Evolutionary conservation across 2,797 vertebrate species (phyloP), one percentile per base, ranked within the genome.

Genomic region (Megalops cyprinoides): DNA sequence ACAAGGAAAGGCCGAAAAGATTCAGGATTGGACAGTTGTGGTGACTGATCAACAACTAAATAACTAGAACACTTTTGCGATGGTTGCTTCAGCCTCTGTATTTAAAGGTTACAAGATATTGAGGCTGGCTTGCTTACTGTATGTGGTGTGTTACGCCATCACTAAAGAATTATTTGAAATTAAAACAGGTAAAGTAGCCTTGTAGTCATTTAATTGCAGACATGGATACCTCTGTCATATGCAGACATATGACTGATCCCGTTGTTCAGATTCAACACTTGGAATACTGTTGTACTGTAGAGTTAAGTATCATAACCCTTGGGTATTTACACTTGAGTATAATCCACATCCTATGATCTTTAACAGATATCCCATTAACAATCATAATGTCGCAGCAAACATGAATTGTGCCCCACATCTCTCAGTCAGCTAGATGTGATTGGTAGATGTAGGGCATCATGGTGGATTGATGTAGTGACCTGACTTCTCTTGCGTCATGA

Each of bases 1-100:
- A 76, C 84, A 15, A 75, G 53, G 76, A 7, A 28, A 77, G 75
- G 74, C 39, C 34, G 71, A 65, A 37, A 60, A 42, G 25, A 60
- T 46, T 77, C 53, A 46, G 12, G 76, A 28, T 37, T n/a, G 46
- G 5, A 69, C 44, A 42, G 20, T 39, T 23, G 65, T 69, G 9
- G 8, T 37, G 3, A 65, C 25, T 62, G 18, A 15, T 3, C 39
- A 14, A 69, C 65, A 69, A 69, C 39, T 69, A 69, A 18, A 69
- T n/a, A 69, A 42, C 37, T 69, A 69, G 9, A 65, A 65, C n/a
- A n/a, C n/a, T n/a, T n/a, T n/a, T n/a, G n/a, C n/a, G n/a, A n/a
- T n/a, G n/a, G n/a, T n/a, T n/a, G n/a, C n/a, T n/a, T n/a, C 34
- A 69, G n/a, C 65, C 65, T 5, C 31, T 37, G 60, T 5, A 34